Percentiles rank a stretch among this genome's conserved stretches.
Evolutionary conservation across 2,888 invertebrate species (phyloP).

Genomic region (Lycaena phlaeas): DNA sequence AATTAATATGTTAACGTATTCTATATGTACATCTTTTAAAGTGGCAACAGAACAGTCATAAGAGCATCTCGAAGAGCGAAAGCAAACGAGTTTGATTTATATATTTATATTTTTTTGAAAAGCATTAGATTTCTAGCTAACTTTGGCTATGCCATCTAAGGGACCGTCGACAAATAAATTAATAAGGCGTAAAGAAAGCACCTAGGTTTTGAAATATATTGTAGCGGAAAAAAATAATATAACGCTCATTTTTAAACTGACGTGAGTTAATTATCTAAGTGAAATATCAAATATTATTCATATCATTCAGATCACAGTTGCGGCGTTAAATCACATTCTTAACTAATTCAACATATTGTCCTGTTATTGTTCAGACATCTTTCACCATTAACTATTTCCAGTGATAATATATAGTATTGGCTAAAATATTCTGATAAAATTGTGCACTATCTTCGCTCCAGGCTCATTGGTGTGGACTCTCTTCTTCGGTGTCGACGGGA

Average conservation of each 20-base stretch:
- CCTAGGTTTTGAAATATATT: constrained; percentile 44
- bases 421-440: constrained; percentile 38
- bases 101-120: constrained; percentile 27
- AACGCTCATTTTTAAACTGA: constrained; percentile 32
- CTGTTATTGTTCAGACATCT: constrained; percentile 60
- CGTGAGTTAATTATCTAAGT: constrained; percentile 67
- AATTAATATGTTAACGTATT: constrained; percentile 29
- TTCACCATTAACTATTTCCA: constrained; percentile 51
- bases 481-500: constrained; percentile 87
- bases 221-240: constrained; percentile 16
- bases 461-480: constrained; percentile 80
- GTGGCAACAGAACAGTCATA: constrained; percentile 22
- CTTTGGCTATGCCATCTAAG: constrained; percentile 69
- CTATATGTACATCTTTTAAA: constrained; percentile 15
- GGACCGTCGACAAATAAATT: constrained; percentile 41
- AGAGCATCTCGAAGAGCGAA: constrained; percentile 19
- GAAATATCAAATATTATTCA: constrained; percentile 74
- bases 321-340: constrained; percentile 73
- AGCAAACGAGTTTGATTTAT: constrained; percentile 28
- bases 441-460: constrained; percentile 33
- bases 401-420: constrained; percentile 33
- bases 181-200: constrained; percentile 61
- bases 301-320: constrained; percentile 75
- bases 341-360: constrained; percentile 69
- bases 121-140: constrained; percentile 62